A percentile compares a stretch with the other conserved stretches of the same genome.
These are phyloP conservation scores for Mycetomoellerius zeteki DNA, from an alignment of 1,140 invertebrate genomes.

Conservation along the genomic window DNA sequence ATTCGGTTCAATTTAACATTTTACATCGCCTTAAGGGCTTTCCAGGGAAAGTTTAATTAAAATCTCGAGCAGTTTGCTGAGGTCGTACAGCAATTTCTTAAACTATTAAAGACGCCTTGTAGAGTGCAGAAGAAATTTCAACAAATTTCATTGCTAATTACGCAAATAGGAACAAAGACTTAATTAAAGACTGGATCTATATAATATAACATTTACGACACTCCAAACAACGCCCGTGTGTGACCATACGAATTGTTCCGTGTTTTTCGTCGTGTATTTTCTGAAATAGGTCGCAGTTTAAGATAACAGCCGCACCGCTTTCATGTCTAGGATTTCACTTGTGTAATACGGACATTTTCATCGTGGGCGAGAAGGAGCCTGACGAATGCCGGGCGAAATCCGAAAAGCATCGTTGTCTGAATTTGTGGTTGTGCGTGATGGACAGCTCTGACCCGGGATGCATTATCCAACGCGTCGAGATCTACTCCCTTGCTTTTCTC, in stretches of 20 bases:
- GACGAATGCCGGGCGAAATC: constrained; percentile 60
- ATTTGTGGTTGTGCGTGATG: constrained; percentile 63
- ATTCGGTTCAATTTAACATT: constrained; percentile 63
- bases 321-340: neutral
- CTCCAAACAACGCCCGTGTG: constrained; percentile 5
- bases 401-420: constrained; percentile 67
- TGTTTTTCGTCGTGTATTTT: too few relatives aligned
- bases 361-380: constrained; percentile 22
- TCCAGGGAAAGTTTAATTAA: constrained; percentile 61
- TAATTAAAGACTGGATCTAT: constrained; percentile 16
- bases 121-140: constrained; percentile 37
- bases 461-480: constrained; percentile 69
- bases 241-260: neutral
- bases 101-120: constrained; percentile 39
- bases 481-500: constrained; percentile 1
- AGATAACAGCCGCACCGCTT: constrained; percentile 23
- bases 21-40: constrained; percentile 56
- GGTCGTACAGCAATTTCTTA: constrained; percentile 61
- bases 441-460: constrained; percentile 63
- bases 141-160: constrained; percentile 57
- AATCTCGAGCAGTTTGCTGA: constrained; percentile 50
- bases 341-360: constrained; percentile 45
- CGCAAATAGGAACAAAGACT: constrained; percentile 38
- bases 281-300: constrained; percentile 32
- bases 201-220: neutral